Percentiles rank a stretch among this genome's conserved stretches.
phyloP scores from a whole-genome alignment of 2,113 vertebrate genomes.

The Carassius gibelio region DNA sequence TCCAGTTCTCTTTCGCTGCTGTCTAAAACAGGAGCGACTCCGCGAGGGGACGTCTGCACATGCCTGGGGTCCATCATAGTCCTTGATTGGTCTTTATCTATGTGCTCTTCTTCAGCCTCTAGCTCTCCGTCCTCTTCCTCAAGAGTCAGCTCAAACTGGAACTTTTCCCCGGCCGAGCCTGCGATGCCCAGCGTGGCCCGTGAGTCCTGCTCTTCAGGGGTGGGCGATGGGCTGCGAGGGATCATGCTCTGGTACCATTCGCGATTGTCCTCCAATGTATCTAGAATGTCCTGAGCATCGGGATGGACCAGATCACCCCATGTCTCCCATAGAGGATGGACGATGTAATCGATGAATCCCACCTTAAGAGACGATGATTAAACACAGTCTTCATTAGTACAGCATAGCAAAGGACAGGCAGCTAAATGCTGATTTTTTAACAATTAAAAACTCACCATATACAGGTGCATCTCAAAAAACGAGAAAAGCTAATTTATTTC shows the following conservation, averaged over 20 bases:
- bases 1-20: conserved; percentile 60
- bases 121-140: conserved; percentile 79
- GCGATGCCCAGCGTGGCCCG: conserved; percentile 38
- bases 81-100: conserved; percentile 18
- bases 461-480: too few relatives aligned
- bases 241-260: conserved; percentile 97
- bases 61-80: conserved; percentile 53
- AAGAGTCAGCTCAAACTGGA: conserved; percentile 85
- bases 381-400: background rate
- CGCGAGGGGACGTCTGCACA: conserved; percentile 62
- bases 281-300: conserved; percentile 88
- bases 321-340: conserved; percentile 91
- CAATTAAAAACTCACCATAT: too few relatives aligned
- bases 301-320: conserved; percentile 93
- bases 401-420: background rate
- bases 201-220: conserved; percentile 58
- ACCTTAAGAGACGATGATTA: conserved; percentile 71
- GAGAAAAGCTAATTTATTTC: too few relatives aligned
- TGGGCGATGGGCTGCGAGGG: conserved; percentile 80
- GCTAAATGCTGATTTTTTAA: too few relatives aligned
- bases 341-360: conserved; percentile 91
- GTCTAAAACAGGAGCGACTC: conserved; percentile 55
- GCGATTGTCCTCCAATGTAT: conserved; percentile 90
- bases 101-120: conserved; percentile 72
- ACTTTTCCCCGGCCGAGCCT: conserved; percentile 73